A percentile compares a stretch with the other conserved stretches of the same genome.
Evolutionary conservation across 2,113 vertebrate species (phyloP).

Genomic region (Microtus oregoni): DNA sequence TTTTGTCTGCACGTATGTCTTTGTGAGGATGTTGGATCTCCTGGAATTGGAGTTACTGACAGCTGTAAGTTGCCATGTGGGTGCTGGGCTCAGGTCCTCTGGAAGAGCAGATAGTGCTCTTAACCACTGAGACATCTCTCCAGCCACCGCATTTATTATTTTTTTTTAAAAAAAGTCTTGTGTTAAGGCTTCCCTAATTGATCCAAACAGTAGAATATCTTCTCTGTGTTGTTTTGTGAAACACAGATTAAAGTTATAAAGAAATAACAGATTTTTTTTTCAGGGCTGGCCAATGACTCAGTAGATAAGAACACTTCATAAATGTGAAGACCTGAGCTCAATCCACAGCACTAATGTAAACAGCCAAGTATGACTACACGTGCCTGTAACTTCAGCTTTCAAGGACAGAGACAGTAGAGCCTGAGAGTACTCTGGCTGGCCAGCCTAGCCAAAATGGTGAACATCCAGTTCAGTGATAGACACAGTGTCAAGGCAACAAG

Average conservation of each 20-base stretch:
- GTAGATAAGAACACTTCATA: background rate
- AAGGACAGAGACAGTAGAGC: background rate
- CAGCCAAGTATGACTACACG: background rate
- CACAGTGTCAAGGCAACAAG: background rate
- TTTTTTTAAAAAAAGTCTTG: background rate
- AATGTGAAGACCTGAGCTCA: background rate
- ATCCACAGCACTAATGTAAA: background rate
- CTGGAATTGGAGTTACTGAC: background rate
- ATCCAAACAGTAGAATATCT: background rate
- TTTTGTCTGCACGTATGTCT: background rate
- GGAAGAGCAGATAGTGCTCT: background rate
- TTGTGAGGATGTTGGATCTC: background rate
- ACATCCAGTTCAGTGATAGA: background rate
- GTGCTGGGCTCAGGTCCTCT: background rate
- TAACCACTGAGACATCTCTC: background rate
- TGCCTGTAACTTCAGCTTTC: background rate
- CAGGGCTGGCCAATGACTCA: background rate
- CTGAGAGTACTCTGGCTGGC: background rate
- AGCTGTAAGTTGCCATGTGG: background rate
- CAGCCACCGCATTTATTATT: background rate
- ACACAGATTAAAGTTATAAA: slow-evolving; percentile 5
- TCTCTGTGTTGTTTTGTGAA: background rate
- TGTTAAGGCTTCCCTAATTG: background rate
- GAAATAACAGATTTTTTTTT: background rate
- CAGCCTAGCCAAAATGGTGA: background rate